A percentile compares a stretch with the other conserved stretches of the same genome.
Conservation (phyloP, 2,888 invertebrate species). For the Cryptus armator region DNA sequence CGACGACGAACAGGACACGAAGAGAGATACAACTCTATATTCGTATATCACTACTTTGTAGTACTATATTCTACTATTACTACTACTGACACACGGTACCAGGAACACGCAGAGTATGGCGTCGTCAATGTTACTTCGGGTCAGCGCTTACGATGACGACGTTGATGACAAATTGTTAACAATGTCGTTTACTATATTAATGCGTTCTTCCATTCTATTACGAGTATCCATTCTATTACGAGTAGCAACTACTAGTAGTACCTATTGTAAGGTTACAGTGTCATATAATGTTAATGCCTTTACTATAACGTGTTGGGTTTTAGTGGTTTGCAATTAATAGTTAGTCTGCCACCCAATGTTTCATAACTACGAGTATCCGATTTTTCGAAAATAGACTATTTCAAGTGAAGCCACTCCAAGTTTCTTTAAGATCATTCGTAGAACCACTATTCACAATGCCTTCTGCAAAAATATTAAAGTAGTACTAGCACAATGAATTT, state of each 20-base stretch:
- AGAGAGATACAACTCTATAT: slow-evolving; percentile 4
- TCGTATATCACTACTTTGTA: not conserved
- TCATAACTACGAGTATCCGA: too few relatives aligned
- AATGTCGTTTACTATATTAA: not conserved
- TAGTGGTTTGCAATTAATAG: too few relatives aligned
- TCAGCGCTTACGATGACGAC: slow-evolving; percentile 30
- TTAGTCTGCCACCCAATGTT: too few relatives aligned
- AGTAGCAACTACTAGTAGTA: not conserved
- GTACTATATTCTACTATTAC: too few relatives aligned
- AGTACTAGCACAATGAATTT: too few relatives aligned
- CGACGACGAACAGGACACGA: not conserved
- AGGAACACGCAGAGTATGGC: not conserved
- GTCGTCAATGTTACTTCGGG: slow-evolving; percentile 32
- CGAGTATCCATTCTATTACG: not conserved
- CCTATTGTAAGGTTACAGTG: not conserved
- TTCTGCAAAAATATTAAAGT: too few relatives aligned
- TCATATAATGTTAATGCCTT: not conserved
- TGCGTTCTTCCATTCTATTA: not conserved
- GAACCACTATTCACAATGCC: too few relatives aligned
- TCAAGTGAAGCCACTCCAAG: too few relatives aligned
- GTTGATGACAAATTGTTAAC: slow-evolving; percentile 5
- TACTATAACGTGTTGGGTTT: not conserved
- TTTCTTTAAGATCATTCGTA: too few relatives aligned
- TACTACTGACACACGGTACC: not conserved
- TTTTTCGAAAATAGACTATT: too few relatives aligned